Base-by-base conservation (phyloP, 2,888 invertebrate species). In the Slavum lentiscoides region DNA sequence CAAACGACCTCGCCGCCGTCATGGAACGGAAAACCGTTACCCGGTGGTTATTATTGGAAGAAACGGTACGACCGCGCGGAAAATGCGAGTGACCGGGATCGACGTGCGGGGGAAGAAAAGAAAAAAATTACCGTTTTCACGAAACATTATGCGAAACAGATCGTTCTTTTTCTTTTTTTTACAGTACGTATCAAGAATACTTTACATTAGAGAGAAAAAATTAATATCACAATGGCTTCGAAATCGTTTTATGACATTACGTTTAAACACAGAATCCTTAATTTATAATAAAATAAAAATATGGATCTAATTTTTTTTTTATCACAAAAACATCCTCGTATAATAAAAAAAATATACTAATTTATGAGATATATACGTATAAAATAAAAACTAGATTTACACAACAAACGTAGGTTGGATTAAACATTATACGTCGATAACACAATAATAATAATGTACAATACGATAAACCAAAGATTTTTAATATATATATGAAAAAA, bases 1-100 rank as follows among this genome's bases (percentile, higher is more conserved):
- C 80, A 70, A 39, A 70, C 62, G 77, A 77, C 77, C 77, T 77
- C 69, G 76, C 17, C 49, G 11, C 13, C 13, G 19, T 70, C 77
- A 55, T 77, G 77, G 77, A 77, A 77, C 8, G 0, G 0, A 77
- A 70, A 55, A 70, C 17, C 6, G 30, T 30, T n/a, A 55, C 49
- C 9, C 19, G 8, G 53, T 66, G 55, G 5, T 76, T n/a, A 43
- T 15, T 43, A 43, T 43, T 43, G 68, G 68, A 76, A 68, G 0
- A 76, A 53, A 30, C 19, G 8, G 21, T 21, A 2, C 13, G 15
- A n/a, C n/a, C n/a, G n/a, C n/a, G n/a, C n/a, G n/a, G n/a, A n/a
- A n/a, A n/a, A n/a, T n/a, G n/a, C n/a, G n/a, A n/a, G n/a, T n/a
- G n/a, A n/a, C n/a, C n/a, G n/a, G n/a, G n/a, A n/a, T n/a, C n/a